These are phyloP conservation scores for Theropithecus gelada DNA, from an alignment of 2,113 vertebrate genomes.

Conservation along the genomic window DNA sequence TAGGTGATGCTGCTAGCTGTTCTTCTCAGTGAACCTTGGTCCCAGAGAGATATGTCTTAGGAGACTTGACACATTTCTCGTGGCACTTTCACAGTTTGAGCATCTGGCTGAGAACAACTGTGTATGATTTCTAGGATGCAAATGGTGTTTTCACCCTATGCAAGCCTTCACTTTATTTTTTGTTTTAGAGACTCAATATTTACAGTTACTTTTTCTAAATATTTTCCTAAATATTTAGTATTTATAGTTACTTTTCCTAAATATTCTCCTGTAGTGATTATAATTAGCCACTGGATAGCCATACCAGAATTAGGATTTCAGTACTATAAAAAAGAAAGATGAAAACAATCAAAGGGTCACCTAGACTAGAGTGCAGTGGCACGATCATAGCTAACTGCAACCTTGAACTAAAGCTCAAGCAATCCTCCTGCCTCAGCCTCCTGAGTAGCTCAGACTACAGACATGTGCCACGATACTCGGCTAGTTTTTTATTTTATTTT, in stretches of 20 bases:
- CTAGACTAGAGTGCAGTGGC: too few species aligned
- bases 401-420: too few species aligned
- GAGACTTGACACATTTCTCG: neutral
- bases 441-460: too few species aligned
- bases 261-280: neutral
- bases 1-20: neutral
- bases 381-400: too few species aligned
- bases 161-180: neutral
- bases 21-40: neutral
- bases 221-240: too few species aligned
- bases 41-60: neutral
- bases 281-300: neutral
- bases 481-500: too few species aligned
- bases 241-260: neutral
- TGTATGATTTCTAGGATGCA: neutral
- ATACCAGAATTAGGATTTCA: neutral
- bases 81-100: neutral
- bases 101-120: neutral
- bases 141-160: neutral
- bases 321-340: neutral
- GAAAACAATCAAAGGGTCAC: neutral
- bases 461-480: rapidly evolving
- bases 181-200: too few species aligned
- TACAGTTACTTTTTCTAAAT: too few species aligned
- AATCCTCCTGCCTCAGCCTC: too few species aligned